phyloP scores from a whole-genome alignment of 2,888 invertebrate genomes.

The Rhopalosiphum nymphaeae region DNA sequence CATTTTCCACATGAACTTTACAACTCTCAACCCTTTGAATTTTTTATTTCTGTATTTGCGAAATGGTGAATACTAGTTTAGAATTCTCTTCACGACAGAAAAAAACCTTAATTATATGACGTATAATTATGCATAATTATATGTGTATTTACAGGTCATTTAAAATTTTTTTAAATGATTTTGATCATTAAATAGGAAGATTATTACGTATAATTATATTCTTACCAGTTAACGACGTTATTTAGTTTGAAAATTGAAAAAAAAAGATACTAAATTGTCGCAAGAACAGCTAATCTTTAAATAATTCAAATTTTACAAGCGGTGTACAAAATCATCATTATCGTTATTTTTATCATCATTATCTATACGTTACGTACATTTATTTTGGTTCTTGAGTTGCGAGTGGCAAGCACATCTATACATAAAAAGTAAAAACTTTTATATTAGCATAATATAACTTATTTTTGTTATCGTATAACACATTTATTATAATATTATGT shows the following conservation, averaged over 20 bases:
- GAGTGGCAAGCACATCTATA: neutral
- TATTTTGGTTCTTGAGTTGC: neutral
- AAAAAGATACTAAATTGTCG: neutral
- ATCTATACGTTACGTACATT: neutral
- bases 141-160: neutral
- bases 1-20: neutral
- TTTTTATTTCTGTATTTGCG: neutral
- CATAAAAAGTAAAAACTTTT: neutral
- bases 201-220: neutral
- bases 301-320: neutral
- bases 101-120: neutral
- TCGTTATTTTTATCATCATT: neutral
- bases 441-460: neutral
- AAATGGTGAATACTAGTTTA: neutral
- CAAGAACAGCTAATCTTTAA: neutral
- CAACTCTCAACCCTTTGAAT: neutral
- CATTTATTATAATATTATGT: neutral
- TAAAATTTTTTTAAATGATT: neutral
- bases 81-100: neutral
- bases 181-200: neutral
- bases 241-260: neutral
- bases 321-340: neutral
- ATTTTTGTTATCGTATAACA: neutral
- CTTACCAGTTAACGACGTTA: neutral
- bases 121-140: neutral